phyloP scores from a whole-genome alignment of 2,113 vertebrate species.

The Corythornis madagascariensis region DNA sequence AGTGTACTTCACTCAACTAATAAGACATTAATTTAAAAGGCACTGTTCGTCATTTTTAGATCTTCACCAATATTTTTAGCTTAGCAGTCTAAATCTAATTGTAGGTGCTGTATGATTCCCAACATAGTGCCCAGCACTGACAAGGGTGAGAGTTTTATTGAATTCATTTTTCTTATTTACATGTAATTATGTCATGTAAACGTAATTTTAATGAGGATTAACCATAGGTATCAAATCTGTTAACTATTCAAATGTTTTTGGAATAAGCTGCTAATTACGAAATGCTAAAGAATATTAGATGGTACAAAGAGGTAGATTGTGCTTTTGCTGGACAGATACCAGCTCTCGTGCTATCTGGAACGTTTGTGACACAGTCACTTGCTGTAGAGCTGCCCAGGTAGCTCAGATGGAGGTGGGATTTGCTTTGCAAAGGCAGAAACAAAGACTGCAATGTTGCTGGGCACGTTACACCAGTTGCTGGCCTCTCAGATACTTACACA shows the following conservation, averaged over 20 bases:
- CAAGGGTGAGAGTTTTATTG: constrained; percentile 77
- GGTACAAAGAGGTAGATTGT: constrained; percentile 65
- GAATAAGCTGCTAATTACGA: constrained; percentile 78
- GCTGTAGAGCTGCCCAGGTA: background rate
- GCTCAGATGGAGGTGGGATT: constrained; percentile 11
- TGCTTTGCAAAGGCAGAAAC: constrained; percentile 37
- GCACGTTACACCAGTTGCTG: background rate
- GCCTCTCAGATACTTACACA: background rate
- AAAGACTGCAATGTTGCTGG: constrained; percentile 31
- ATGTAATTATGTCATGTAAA: constrained; percentile 84
- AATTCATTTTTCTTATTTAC: constrained; percentile 86
- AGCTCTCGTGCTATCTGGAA: constrained; percentile 37
- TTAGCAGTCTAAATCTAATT: constrained; percentile 81
- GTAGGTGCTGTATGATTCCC: constrained; percentile 78
- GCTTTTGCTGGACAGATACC: constrained; percentile 50
- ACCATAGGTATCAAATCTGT: constrained; percentile 77
- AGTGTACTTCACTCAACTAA: constrained; percentile 88
- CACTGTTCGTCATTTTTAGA: constrained; percentile 86
- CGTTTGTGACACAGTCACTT: constrained; percentile 40
- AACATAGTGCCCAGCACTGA: constrained; percentile 74
- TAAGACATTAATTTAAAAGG: constrained; percentile 89
- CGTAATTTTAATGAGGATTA: constrained; percentile 85
- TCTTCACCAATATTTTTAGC: constrained; percentile 85
- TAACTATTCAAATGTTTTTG: constrained; percentile 82
- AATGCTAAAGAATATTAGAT: constrained; percentile 76